Base-by-base conservation (phyloP, 1,140 invertebrate genomes). In the Nasonia longicornis region DNA sequence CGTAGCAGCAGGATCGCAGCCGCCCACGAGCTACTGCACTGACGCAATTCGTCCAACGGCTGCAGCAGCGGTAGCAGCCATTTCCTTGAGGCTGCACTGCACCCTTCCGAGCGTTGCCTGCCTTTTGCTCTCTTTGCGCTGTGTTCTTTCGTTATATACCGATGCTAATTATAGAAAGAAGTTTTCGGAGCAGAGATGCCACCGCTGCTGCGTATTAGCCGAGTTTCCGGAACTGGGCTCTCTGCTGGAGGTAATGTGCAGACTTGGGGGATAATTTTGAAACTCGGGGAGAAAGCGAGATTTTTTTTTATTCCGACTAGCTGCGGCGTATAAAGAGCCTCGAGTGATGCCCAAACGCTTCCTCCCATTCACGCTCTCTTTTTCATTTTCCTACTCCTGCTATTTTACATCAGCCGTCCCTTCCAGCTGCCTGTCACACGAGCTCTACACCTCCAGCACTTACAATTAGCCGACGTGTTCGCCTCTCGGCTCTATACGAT, bases 21-120 rank as follows among this genome's bases (percentile, higher is more conserved):
- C 76, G 45, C 71, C 70, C 76, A 75, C 81, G 64, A 83, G 80
- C 81, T 26, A 26, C 26, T 78, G 82, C 73, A 84, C 83, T 87
- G 84, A 85, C 82, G 86, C 83, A 87, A 87, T 76, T 79, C 82
- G 73, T 82, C 82, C 52, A 7, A 58, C 20, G 20, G 52, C 52
- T 20, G 52, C 84, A 79, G 52, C 84, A 79, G 84, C 82, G 78
- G 20, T 22, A 74, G 35, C 70, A 73, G 31, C 70, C 31, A 71
- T 78, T 78, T 69, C 76, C 42, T 71, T 22, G 48, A 12, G 14
- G 38, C 38, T 58, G 42, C 6, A n/a, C 20, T 4, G 11, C 20
- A 26, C 35, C 3, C 35, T 72, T 45, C 16, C 38, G 45, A 26
- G 64, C 10, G 8, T 6, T 6, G 48, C 16, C 3, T 52, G 48